A percentile compares a stretch with the other conserved stretches of the same genome.
Evolutionary conservation across 2,888 invertebrate species (phyloP).

Genomic region (Microplitis manilae): DNA sequence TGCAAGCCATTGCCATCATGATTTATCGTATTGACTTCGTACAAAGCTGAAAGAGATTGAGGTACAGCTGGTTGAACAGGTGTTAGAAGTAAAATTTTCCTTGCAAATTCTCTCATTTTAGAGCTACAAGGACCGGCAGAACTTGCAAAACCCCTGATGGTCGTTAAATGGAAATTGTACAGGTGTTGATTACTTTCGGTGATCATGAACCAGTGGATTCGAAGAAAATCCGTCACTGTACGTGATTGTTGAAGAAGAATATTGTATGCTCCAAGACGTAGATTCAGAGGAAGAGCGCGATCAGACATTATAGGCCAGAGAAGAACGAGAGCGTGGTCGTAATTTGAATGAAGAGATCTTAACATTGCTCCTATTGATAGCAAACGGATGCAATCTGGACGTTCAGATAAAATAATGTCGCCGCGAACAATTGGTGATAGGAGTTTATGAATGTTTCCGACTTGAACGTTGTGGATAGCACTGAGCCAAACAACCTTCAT

Average conservation of each 20-base stretch:
- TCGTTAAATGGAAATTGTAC: conserved; percentile 72
- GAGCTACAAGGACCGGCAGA: conserved; percentile 70
- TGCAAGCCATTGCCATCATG: not conserved
- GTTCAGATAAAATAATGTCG: not conserved
- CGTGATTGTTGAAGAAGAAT: not conserved
- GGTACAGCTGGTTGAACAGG: not conserved
- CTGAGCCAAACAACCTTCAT: not conserved
- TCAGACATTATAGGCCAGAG: not conserved
- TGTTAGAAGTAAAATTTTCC: not conserved
- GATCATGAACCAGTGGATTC: conserved; percentile 71
- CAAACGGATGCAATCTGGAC: not conserved
- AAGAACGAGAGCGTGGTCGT: not conserved
- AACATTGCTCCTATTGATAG: not conserved
- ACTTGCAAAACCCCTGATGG: conserved; percentile 68
- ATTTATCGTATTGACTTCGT: not conserved
- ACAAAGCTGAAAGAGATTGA: not conserved
- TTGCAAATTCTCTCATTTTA: conserved; percentile 53
- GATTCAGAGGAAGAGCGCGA: not conserved
- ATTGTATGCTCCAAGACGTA: not conserved
- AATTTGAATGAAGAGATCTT: not conserved
- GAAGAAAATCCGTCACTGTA: not conserved
- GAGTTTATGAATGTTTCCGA: not conserved
- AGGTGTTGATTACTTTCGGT: conserved; percentile 71
- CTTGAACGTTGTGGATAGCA: not conserved
- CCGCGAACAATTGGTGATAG: not conserved